phyloP scores from a whole-genome alignment of 2,113 vertebrate genomes.

The Piaya cayana region DNA sequence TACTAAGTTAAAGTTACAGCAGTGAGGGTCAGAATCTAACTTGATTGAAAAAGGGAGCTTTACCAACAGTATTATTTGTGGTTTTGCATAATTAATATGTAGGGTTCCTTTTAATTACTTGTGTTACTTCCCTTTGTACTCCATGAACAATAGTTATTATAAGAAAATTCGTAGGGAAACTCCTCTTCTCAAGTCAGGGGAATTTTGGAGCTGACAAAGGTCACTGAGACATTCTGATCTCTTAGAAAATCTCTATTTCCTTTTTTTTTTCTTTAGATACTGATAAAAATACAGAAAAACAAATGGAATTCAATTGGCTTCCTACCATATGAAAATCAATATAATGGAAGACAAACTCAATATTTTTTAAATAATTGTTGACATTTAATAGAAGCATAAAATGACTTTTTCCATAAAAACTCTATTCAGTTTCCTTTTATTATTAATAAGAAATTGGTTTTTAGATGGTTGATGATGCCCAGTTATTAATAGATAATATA shows the following conservation, averaged over 20 bases:
- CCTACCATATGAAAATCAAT: neutral
- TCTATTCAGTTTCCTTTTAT: neutral
- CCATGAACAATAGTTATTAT: neutral
- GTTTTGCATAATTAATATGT: neutral
- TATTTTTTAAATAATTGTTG: neutral
- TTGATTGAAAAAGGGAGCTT: neutral
- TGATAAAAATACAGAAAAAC: neutral
- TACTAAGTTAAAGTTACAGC: conserved; percentile 17
- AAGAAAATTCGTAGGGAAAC: neutral
- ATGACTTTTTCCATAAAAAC: neutral
- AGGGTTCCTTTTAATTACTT: neutral
- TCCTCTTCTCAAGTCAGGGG: neutral
- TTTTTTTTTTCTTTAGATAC: neutral
- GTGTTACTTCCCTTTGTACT: neutral
- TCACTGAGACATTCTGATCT: neutral
- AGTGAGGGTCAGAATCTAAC: neutral
- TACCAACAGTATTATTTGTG: neutral
- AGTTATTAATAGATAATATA: neutral
- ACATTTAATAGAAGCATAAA: neutral
- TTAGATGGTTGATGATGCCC: neutral
- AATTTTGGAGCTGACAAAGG: neutral
- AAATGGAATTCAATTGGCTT: neutral
- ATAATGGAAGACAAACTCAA: neutral
- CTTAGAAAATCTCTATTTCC: neutral
- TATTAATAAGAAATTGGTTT: neutral